Base-by-base conservation (phyloP, 2,797 vertebrate species). In the Galaxias olidus region DNA sequence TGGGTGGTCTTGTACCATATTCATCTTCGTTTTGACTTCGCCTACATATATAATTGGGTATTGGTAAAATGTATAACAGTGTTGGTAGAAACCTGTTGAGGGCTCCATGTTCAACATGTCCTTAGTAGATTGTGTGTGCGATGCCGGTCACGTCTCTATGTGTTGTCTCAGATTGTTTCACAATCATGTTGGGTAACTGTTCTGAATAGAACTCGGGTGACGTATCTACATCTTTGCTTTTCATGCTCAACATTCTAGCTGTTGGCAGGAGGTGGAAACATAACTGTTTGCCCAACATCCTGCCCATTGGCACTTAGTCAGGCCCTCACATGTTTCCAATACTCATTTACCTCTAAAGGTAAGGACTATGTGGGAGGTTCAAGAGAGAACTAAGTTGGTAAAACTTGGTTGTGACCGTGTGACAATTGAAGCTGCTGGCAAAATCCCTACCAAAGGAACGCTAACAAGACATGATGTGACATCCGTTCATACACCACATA, bases 151-250 rank as follows among this genome's bases (percentile, higher is more conserved):
- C 12, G 48, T 20, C 13, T 14, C 18, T 3, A 14, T 43, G 49
- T n/a, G 40, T 51, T 15, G 13, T 51, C 15, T 17, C n/a, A 17
- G 3, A 15, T 47, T 68, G 13, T 62, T 63, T 50, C 66, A 50
- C 66, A 63, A 68, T 68, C 30, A 7, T 62, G 53, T 49, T 68
- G 20, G n/a, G 44, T 51, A 61, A 10, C 65, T 46, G 54, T 41
- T 8, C 20, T 56, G 20, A 10, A 46, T 4, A 15, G 5, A 65
- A 10, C n/a, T 41, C 30, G 48, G 30, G 48, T 18, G 13, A n/a
- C n/a, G n/a, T n/a, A n/a, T n/a, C n/a, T n/a, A n/a, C n/a, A n/a
- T n/a, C n/a, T n/a, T 51, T 10, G 9, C 18, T 19, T 5, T 10
- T 1, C 17, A 59, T 13, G 14, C 59, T 15, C 42, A 46, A 47